Conservation (phyloP, 2,888 invertebrate genomes). For the Bellardia pandia region DNA sequence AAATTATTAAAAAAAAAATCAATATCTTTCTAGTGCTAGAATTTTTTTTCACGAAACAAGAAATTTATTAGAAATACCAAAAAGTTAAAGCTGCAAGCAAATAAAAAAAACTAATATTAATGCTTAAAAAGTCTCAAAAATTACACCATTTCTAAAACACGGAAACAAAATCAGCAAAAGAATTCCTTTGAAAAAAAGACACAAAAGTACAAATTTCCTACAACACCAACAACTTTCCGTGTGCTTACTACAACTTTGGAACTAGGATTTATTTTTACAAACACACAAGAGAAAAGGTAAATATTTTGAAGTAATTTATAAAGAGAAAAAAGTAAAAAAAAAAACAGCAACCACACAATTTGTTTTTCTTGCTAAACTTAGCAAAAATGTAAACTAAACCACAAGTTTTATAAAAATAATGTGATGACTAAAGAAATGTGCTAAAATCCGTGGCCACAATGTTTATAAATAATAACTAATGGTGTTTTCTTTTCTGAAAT, state of each 20-base stretch:
- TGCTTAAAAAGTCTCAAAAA: constrained; percentile 20
- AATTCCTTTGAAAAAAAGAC: constrained; percentile 15
- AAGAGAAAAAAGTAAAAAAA: not conserved
- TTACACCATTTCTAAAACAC: not conserved
- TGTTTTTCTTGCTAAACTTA: not conserved
- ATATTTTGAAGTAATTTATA: not conserved
- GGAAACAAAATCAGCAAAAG: not conserved
- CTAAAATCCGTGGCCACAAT: not conserved
- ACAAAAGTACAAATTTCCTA: constrained; percentile 56
- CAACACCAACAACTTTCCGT: not conserved
- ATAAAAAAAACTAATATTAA: constrained; percentile 56
- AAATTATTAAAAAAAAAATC: constrained; percentile 20
- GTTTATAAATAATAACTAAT: constrained; percentile 4
- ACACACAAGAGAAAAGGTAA: constrained; percentile 8
- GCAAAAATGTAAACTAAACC: not conserved
- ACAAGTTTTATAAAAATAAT: constrained; percentile 17
- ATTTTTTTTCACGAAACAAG: not conserved
- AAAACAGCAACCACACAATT: not conserved
- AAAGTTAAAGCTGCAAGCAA: not conserved
- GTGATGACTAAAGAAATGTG: constrained; percentile 46
- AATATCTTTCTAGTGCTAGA: not conserved
- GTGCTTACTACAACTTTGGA: not conserved
- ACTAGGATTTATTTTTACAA: constrained; percentile 37
- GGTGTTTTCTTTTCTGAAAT: too few relatives aligned
- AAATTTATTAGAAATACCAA: not conserved